These are phyloP conservation scores for Struthidea cinerea DNA, from an alignment of 2,113 vertebrate species.

Conservation along the genomic window DNA sequence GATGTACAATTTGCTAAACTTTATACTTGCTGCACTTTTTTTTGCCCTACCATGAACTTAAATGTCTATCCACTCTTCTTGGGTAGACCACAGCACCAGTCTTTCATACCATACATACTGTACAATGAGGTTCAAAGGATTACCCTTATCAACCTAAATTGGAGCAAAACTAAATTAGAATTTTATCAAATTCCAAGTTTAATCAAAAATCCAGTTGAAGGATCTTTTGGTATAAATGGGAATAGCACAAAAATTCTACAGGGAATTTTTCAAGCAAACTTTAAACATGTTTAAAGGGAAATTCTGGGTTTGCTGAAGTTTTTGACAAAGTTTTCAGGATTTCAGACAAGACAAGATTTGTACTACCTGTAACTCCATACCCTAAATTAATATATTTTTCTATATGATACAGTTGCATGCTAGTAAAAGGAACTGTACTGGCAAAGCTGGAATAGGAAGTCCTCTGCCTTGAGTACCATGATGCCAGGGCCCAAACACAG, in stretches of 20 bases:
- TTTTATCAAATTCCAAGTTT: background rate
- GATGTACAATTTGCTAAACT: conserved; percentile 29
- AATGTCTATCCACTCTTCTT: background rate
- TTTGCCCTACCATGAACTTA: background rate
- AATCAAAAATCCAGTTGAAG: background rate
- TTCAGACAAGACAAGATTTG: background rate
- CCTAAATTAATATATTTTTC: background rate
- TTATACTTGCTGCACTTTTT: conserved; percentile 9
- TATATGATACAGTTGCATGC: background rate
- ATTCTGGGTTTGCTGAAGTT: background rate
- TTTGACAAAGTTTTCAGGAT: background rate
- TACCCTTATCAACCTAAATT: background rate
- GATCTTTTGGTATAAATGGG: background rate
- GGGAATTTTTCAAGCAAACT: background rate
- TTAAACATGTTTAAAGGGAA: background rate
- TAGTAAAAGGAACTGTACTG: background rate
- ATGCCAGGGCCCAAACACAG: background rate
- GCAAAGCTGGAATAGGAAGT: background rate
- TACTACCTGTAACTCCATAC: background rate
- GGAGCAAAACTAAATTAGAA: background rate
- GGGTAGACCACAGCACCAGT: background rate
- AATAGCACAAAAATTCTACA: background rate
- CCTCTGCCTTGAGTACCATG: background rate
- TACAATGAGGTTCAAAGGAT: background rate
- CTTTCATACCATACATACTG: background rate